These are phyloP conservation scores for Octodon degus DNA, from an alignment of 2,113 vertebrate species.

Conservation along the genomic window DNA sequence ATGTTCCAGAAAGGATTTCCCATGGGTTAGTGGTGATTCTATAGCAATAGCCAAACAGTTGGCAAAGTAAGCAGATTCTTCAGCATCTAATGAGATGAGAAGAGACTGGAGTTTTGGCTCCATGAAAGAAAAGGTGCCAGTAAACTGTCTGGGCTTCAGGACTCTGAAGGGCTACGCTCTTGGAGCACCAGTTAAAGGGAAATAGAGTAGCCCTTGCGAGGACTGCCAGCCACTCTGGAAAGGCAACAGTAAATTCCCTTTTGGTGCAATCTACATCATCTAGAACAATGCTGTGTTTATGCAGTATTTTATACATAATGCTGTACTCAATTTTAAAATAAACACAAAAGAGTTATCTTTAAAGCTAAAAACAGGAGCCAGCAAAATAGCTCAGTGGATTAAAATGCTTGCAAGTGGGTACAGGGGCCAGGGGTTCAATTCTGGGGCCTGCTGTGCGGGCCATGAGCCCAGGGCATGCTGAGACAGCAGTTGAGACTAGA, in stretches of 20 bases:
- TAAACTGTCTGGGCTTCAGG: neutral
- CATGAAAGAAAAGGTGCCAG: neutral
- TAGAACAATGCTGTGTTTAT: neutral
- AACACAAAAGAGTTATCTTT: neutral
- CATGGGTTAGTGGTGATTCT: neutral
- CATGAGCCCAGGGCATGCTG: no score
- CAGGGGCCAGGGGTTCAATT: no score
- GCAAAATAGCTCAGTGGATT: no score
- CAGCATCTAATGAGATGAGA: neutral
- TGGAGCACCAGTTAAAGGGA: neutral
- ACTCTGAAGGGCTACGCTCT: no score
- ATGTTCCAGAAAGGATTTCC: neutral
- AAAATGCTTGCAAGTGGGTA: no score
- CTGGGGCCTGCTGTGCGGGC: no score
- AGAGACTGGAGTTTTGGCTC: neutral
- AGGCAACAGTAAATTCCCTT: neutral
- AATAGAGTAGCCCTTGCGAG: neutral
- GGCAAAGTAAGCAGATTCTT: neutral
- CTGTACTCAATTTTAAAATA: neutral
- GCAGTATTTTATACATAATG: neutral
- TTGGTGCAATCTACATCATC: neutral
- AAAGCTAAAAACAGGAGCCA: neutral
- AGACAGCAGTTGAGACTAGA: no score
- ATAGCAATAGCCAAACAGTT: neutral
- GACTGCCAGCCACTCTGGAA: neutral